Conservation (phyloP, 2,113 vertebrate species). For the Eonycteris spelaea region DNA sequence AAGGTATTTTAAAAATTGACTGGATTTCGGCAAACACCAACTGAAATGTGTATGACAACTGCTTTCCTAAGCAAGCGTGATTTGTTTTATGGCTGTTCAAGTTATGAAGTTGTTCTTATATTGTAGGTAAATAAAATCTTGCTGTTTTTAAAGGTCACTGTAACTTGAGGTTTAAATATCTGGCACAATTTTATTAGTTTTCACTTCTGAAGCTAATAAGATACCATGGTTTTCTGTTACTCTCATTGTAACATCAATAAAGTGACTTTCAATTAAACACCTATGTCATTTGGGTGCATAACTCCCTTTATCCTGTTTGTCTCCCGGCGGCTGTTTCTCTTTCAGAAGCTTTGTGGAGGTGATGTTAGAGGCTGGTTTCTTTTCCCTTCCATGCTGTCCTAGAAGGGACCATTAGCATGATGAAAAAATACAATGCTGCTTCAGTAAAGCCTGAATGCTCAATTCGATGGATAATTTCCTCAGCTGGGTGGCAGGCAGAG, state of each 20-base stretch:
- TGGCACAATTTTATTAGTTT: constrained; percentile 79
- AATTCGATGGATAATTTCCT: neutral
- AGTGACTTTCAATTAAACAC: constrained; percentile 81
- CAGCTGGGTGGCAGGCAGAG: neutral
- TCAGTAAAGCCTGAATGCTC: neutral
- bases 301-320: neutral
- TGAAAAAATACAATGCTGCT: neutral
- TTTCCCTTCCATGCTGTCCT: neutral
- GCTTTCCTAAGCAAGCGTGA: constrained; percentile 59
- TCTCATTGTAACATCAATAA: constrained; percentile 83
- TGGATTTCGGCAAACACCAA: constrained; percentile 74
- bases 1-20: constrained; percentile 28
- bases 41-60: constrained; percentile 65
- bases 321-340: neutral
- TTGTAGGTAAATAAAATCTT: constrained; percentile 74
- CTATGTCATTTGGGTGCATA: constrained; percentile 56
- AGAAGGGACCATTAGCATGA: neutral
- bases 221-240: constrained; percentile 81
- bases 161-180: constrained; percentile 77
- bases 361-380: neutral
- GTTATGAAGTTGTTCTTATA: constrained; percentile 70
- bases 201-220: constrained; percentile 78
- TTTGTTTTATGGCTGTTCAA: constrained; percentile 77
- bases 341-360: neutral
- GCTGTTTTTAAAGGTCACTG: constrained; percentile 79